Evolutionary conservation across 2,113 vertebrate species (phyloP).

Genomic region (Excalfactoria chinensis): DNA sequence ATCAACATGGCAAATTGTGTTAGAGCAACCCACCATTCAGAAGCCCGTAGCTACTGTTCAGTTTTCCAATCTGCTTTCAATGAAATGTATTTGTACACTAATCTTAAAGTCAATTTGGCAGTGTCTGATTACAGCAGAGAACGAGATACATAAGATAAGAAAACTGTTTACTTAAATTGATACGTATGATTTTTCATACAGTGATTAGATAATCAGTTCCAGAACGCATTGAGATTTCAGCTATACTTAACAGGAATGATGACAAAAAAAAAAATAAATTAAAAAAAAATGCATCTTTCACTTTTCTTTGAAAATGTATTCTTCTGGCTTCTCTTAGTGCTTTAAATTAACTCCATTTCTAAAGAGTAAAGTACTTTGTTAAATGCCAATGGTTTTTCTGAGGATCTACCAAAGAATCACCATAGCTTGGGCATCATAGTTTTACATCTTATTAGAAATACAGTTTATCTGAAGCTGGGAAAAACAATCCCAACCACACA

Average conservation of each 20-base stretch:
- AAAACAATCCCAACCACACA: slow-evolving; percentile 45
- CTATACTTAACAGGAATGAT: slow-evolving; percentile 28
- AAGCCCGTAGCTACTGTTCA: slow-evolving; percentile 63
- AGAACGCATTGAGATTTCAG: slow-evolving; percentile 39
- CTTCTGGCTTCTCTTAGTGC: slow-evolving; percentile 29
- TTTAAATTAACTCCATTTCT: not conserved
- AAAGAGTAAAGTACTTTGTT: slow-evolving; percentile 16
- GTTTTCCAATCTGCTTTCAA: slow-evolving; percentile 59
- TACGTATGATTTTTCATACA: slow-evolving; percentile 12
- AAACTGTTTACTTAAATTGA: slow-evolving; percentile 49
- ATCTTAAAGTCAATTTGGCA: slow-evolving; percentile 50
- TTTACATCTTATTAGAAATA: slow-evolving; percentile 49
- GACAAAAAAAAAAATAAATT: not conserved
- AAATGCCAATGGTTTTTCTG: slow-evolving; percentile 10
- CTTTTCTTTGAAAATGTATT: not conserved
- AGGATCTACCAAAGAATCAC: not conserved
- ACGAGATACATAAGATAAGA: slow-evolving; percentile 50
- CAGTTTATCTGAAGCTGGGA: slow-evolving; percentile 48
- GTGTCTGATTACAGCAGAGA: slow-evolving; percentile 52
- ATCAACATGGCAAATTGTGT: slow-evolving; percentile 43
- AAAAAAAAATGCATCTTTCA: not conserved
- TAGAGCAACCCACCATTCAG: slow-evolving; percentile 4
- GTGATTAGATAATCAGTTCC: slow-evolving; percentile 62
- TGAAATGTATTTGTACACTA: slow-evolving; percentile 57
- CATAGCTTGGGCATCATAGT: not conserved